Evolutionary conservation across 1,140 invertebrate species (phyloP).

Genomic region (Pseudomyrmex flavicornis): DNA sequence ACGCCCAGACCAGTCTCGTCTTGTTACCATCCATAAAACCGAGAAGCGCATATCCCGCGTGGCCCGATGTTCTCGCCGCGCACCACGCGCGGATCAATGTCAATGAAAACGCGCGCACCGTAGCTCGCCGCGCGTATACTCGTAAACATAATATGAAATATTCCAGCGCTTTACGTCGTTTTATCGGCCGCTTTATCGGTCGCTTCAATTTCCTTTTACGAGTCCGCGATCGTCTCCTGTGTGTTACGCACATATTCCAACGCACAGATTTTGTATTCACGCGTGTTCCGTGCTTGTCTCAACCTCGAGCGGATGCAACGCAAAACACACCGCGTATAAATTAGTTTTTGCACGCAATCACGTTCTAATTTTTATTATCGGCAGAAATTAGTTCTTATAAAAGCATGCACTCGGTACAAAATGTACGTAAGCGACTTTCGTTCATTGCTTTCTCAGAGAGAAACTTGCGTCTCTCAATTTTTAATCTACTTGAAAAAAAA

Average conservation of each 20-base stretch:
- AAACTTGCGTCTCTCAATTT: constrained; percentile 19
- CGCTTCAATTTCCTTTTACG: background rate
- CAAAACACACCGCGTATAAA: constrained; percentile 12
- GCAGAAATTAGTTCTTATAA: constrained; percentile 19
- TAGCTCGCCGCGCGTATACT: background rate
- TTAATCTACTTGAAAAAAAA: constrained; percentile 46
- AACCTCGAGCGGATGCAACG: background rate
- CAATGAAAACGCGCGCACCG: background rate
- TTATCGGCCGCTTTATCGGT: constrained; percentile 14
- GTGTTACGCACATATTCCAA: background rate
- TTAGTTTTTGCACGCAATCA: constrained; percentile 38
- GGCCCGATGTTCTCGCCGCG: constrained; percentile 6
- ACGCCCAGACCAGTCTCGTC: constrained; percentile 30
- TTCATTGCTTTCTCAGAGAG: background rate
- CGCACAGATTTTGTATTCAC: background rate
- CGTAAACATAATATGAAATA: constrained; percentile 39
- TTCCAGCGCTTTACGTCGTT: background rate
- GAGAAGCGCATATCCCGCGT: constrained; percentile 17
- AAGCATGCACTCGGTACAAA: background rate
- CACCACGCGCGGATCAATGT: background rate
- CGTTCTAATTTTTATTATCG: constrained; percentile 27
- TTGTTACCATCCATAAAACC: constrained; percentile 63
- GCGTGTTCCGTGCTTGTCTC: background rate
- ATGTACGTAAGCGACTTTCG: constrained; percentile 18
- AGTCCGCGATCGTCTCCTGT: background rate